Base-by-base conservation (phyloP, 1,140 invertebrate species). In the Thalassaphorura encarpata region DNA sequence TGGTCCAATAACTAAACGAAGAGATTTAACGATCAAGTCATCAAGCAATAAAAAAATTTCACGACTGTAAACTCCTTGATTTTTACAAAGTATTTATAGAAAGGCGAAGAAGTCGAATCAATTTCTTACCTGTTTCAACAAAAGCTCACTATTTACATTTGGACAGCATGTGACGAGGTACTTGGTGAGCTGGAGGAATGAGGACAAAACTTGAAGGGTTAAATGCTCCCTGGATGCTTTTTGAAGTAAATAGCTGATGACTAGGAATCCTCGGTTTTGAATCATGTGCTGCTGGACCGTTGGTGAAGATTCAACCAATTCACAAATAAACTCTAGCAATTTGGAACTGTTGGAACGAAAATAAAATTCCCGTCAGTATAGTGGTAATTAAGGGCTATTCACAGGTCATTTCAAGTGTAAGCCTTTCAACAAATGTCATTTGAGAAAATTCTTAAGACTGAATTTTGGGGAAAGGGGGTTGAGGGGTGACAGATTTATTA, bases 201-300 rank as follows among this genome's bases (percentile, higher is more conserved):
- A 90, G 16, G 87, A 83, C 6, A 97, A 78, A 26, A 97, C 92
- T 68, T 94, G 88, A 33, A 89, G 82, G 1, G 89, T 96, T 2
- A 98, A 78, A 74, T 97, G 93, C 67, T 96, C 89, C 62, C 91
- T 78, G 29, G 85, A 91, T 21, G 90, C 89, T 70, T 91, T 83
- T 70, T 96, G 91, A 56, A 99, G 78, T 79, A 97, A 88, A 71
- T 92, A 93, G 62, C 93, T 95, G 69, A 99, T 97, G 41, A 99
- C 93, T 61, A 99, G 79, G 74, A 99, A 98, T 40, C 95, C 95
- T 66, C 93, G 78, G 69, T 92, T 96, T 74, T 97, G 95, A 70
- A 97, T 87, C 85, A 99, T 93, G 69, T 99, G 96, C 69, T 98
- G 95, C 69, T 98, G 96, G 54, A 98, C 92, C 16, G 90, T 97